phyloP scores from a whole-genome alignment of 2,888 invertebrate genomes.

The Athalia circularis region DNA sequence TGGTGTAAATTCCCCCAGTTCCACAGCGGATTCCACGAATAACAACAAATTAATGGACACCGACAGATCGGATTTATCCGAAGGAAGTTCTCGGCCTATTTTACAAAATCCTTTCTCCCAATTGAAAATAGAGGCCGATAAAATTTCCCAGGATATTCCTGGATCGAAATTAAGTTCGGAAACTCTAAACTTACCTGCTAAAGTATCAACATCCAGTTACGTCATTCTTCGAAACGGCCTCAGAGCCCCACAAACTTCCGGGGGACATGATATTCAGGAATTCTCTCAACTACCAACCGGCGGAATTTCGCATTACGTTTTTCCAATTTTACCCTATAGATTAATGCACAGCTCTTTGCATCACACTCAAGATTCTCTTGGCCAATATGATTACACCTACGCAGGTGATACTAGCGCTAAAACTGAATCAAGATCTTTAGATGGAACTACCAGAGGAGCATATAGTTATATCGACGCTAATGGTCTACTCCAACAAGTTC shows the following conservation, averaged over 20 bases:
- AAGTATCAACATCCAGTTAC: no score
- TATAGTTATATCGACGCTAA: conserved; percentile 83
- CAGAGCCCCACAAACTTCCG: conserved; percentile 49
- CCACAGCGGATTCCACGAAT: background rate
- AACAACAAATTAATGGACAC: conserved; percentile 35
- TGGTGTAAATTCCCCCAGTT: no score
- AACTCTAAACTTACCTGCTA: no score
- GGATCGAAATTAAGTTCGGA: conserved; percentile 18
- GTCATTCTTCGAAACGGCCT: conserved; percentile 46
- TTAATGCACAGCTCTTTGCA: conserved; percentile 70
- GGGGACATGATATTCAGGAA: conserved; percentile 28
- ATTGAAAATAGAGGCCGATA: conserved; percentile 60
- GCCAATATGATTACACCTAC: conserved; percentile 80
- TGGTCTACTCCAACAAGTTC: conserved; percentile 80
- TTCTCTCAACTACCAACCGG: conserved; percentile 45
- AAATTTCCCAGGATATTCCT: conserved; percentile 58
- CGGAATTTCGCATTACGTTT: conserved; percentile 54
- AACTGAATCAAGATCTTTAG: conserved; percentile 78
- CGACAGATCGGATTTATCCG: background rate
- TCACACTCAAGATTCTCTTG: conserved; percentile 77
- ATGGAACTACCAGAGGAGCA: conserved; percentile 80
- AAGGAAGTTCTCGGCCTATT: conserved; percentile 16
- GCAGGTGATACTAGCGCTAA: conserved; percentile 80
- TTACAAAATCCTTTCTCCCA: conserved; percentile 61
- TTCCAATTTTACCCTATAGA: conserved; percentile 63